These are phyloP conservation scores for Delia radicum DNA, from an alignment of 1,140 invertebrate genomes.

Conservation along the genomic window DNA sequence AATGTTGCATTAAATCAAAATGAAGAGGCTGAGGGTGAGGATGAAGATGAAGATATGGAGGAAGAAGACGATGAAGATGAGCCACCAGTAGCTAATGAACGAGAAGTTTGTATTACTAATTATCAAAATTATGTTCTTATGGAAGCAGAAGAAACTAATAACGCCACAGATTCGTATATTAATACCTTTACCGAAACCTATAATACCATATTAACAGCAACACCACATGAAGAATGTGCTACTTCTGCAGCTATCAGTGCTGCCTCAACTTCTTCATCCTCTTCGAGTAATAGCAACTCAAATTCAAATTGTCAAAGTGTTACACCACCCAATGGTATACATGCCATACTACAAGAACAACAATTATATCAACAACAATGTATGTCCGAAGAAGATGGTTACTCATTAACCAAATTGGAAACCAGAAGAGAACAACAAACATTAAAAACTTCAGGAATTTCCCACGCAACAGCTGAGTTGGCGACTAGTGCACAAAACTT, in stretches of 20 bases:
- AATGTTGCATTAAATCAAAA: neutral
- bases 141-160: conserved; percentile 2
- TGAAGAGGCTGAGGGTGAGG: neutral
- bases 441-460: conserved; percentile 8
- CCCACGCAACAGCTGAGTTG: neutral
- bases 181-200: conserved; percentile 53
- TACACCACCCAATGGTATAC: conserved; percentile 34
- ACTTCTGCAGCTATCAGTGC: neutral
- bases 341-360: conserved; percentile 48
- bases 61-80: conserved; percentile 19
- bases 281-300: conserved; percentile 1
- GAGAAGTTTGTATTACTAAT: neutral
- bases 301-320: conserved; percentile 27
- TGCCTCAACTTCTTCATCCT: neutral
- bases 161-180: conserved; percentile 18
- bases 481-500: neutral
- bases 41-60: conserved; percentile 19
- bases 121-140: conserved; percentile 10
- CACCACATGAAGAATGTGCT: conserved; percentile 6
- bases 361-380: conserved; percentile 49
- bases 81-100: too few relatives aligned
- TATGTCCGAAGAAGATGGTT: conserved; percentile 42
- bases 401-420: conserved; percentile 49
- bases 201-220: conserved; percentile 40
- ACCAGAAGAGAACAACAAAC: conserved; percentile 46